Evolutionary conservation across 2,113 vertebrate genomes (phyloP), one percentile per base, ranked within the genome.

Genomic region (Gymnarchus niloticus): DNA sequence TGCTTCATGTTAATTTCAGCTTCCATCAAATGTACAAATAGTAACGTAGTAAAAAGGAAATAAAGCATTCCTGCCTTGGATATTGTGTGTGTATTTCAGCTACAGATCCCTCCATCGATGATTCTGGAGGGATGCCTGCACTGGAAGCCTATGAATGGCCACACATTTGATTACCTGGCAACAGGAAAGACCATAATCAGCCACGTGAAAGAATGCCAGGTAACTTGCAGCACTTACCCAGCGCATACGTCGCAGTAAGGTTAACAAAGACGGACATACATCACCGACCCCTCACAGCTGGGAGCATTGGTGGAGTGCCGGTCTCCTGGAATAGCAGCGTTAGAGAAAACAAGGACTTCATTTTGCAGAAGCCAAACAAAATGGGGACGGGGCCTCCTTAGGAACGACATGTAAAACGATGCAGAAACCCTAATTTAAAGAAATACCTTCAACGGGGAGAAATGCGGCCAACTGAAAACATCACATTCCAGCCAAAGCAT

Each of bases 81-180:
- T 56, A n/a, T 17, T 61, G 56, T 90, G 86, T 88, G 21, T 59
- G 90, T 91, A 87, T 90, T 90, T 80, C 90, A 97, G 95, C 82
- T 95, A 85, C 89, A 90, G 33, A 86, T 95, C 87, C 95, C 95
- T 37, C 92, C 89, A 48, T 93, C 91, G 54, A 69, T 96, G 83
- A 48, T 65, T 84, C 77, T 96, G 87, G 92, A 93, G n/a, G 93
- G 91, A 76, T 91, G 95, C 25, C 25, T 96, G n/a, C 69, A 90
- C 82, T 94, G 93, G 91, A 91, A 48, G 65, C 84, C 86, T 82
- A 89, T 87, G 87, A 89, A 88, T 48, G 87, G 37, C 86, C 89
- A 88, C 14, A 89, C 86, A 5, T 95, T 95, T 81, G 91, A 94
- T 87, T 94, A 93, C 25, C 56, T 88, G 28, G 83, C 92, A 78